Evolutionary conservation across 1,140 invertebrate species (phyloP).

Genomic region (Helicoverpa armigera): DNA sequence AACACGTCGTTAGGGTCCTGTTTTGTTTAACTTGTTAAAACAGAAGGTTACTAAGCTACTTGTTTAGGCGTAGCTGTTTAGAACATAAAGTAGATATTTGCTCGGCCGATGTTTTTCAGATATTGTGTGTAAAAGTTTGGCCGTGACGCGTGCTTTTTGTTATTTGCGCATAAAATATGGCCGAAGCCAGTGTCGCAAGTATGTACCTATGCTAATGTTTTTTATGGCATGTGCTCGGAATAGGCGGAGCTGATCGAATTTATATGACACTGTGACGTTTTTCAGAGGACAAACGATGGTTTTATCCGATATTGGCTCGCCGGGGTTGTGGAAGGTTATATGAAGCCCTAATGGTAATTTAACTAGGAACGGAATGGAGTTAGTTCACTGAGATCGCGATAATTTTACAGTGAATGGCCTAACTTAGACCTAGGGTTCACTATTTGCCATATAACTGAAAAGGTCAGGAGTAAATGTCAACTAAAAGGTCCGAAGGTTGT

Average conservation of each 20-base stretch:
- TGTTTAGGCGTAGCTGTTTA: slow-evolving; percentile 53
- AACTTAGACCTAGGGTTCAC: slow-evolving; percentile 5
- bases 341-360: slow-evolving; percentile 11
- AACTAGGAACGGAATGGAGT: slow-evolving; percentile 25
- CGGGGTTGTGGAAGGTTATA: slow-evolving; percentile 1
- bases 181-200: slow-evolving; percentile 51
- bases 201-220: slow-evolving; percentile 66
- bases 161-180: slow-evolving; percentile 58
- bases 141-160: slow-evolving; percentile 53
- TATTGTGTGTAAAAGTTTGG: slow-evolving; percentile 50
- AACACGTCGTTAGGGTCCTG: slow-evolving; percentile 50
- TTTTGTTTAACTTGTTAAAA: slow-evolving; percentile 48
- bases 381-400: slow-evolving; percentile 6
- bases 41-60: slow-evolving; percentile 50
- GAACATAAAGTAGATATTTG: slow-evolving; percentile 57
- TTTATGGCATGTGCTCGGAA: slow-evolving; percentile 60
- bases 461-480: slow-evolving; percentile 22
- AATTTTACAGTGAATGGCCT: slow-evolving; percentile 38
- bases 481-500: not conserved
- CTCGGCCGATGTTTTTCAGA: slow-evolving; percentile 43
- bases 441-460: not conserved
- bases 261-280: slow-evolving; percentile 60
- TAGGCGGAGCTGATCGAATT: slow-evolving; percentile 62
- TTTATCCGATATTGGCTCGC: slow-evolving; percentile 13
- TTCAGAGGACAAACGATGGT: slow-evolving; percentile 24